Base-by-base conservation (phyloP, 2,797 vertebrate species). In the Schizopygopsis malacanthus region DNA sequence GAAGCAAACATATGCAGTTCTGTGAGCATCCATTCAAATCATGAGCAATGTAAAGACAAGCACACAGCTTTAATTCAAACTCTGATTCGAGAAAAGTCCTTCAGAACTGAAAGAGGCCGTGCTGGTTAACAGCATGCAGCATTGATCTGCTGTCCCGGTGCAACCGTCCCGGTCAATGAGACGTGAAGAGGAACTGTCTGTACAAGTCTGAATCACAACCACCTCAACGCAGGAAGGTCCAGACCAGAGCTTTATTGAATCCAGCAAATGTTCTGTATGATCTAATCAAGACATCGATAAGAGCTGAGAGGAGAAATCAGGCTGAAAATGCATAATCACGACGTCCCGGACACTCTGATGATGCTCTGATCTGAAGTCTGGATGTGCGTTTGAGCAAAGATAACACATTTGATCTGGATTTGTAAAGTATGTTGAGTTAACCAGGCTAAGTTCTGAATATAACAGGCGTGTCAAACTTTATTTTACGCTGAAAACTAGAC, bases 151-250 rank as follows among this genome's bases (percentile, higher is more conserved):
- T 71, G 73, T 88, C 87, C 47, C 65, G 70, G 71, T 52, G 54
- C 79, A 72, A 85, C 86, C 82, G 73, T 86, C 76, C 89, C 89
- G 88, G 85, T 88, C 84, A 72, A 86, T 75, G 72, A 1, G 84
- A 59, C 39, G 59, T 59, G 45, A 72, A 73, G 20, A 75, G n/a
- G 28, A 39, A 69, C 20, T 16, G 25, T 43, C 28, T 75, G 73
- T 81, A 61, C 76, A 52, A 81, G 67, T 71, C 72, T 69, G 65
- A 79, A 67, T 67, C 59, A 61, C 59, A 25, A 33, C 54, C 81
- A 73, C 25, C 81, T 13, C 6, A 50, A 76, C 3, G 4, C 54
- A 37, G 28, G 6, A 50, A 20, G 20, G 71, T 65, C 45, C 43
- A 33, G 81, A 33, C 52, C 6, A 4, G 25, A 73, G 70, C 28